Conservation (phyloP, 2,888 invertebrate genomes). For the Oscheius sp. region DNA sequence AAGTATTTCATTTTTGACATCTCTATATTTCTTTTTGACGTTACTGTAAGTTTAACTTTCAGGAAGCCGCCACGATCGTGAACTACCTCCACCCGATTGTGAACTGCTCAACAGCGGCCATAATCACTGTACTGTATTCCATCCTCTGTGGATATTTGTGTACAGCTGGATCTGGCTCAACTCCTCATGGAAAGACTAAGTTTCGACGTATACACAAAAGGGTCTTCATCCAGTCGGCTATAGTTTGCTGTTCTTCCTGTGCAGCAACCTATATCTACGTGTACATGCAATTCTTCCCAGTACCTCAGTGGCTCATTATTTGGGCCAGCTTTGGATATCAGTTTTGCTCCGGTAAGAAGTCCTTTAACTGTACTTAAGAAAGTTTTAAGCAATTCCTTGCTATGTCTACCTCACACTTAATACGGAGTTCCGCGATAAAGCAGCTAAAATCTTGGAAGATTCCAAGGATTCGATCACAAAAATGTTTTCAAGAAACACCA, state of each 20-base stretch:
- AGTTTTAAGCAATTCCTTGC: conserved; percentile 17
- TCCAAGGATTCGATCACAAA: not conserved
- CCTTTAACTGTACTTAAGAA: not conserved
- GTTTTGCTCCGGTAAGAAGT: conserved; percentile 13
- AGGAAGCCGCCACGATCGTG: conserved; percentile 20
- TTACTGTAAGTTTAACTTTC: not conserved
- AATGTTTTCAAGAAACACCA: not conserved
- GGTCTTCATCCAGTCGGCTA: conserved; percentile 28
- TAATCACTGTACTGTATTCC: conserved; percentile 22
- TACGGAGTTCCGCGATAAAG: conserved; percentile 16
- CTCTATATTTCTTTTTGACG: not conserved
- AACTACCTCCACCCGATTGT: conserved; percentile 23
- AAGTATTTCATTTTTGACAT: no score
- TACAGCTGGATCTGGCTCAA: not conserved
- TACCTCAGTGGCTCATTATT: conserved; percentile 10
- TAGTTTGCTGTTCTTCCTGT: conserved; percentile 23
- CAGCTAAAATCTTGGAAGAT: not conserved
- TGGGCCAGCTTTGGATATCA: conserved; percentile 26
- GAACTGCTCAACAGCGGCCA: conserved; percentile 24
- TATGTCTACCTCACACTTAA: conserved; percentile 31
- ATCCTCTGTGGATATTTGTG: conserved; percentile 24
- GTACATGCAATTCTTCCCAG: conserved; percentile 21
- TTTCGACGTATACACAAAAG: conserved; percentile 7
- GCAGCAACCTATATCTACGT: conserved; percentile 22
- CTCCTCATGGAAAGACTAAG: not conserved